These are phyloP conservation scores for Tryphoninae sp. DNA, from an alignment of 2,888 invertebrate genomes.

Conservation along the genomic window DNA sequence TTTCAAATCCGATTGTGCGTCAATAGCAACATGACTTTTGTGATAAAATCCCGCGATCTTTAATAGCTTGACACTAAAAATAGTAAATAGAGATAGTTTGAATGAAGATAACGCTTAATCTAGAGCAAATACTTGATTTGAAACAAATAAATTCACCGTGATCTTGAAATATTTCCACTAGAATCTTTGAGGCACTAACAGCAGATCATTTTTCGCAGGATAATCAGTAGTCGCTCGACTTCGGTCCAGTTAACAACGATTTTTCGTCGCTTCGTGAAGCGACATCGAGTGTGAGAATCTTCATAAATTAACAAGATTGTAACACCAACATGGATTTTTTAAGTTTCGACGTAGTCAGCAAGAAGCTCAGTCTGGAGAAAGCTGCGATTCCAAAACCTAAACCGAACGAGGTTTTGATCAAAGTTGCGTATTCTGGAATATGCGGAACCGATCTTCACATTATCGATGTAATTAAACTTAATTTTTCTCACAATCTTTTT, in stretches of 20 bases:
- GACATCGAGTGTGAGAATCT: neutral
- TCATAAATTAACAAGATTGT: neutral
- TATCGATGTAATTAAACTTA: slow-evolving; percentile 83
- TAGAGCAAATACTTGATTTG: neutral
- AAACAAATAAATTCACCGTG: no score
- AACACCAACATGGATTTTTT: slow-evolving; percentile 74
- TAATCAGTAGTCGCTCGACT: slow-evolving; percentile 15
- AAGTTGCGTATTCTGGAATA: slow-evolving; percentile 86
- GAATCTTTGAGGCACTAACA: neutral
- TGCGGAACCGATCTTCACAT: slow-evolving; percentile 90
- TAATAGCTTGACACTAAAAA: no score
- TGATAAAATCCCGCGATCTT: no score
- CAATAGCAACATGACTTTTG: no score
- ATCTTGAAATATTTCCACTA: neutral
- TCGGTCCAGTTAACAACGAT: neutral
- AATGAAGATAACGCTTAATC: neutral
- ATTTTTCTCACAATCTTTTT: neutral
- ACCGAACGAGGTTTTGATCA: slow-evolving; percentile 84
- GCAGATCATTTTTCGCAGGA: neutral
- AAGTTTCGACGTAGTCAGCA: slow-evolving; percentile 73
- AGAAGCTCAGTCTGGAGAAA: slow-evolving; percentile 70
- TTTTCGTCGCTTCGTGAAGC: neutral
- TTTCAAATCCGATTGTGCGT: no score
- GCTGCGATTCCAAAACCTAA: slow-evolving; percentile 71
- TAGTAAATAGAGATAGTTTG: neutral